These are phyloP conservation scores for Cynopterus sphinx DNA, from an alignment of 2,797 vertebrate species.

Conservation along the genomic window DNA sequence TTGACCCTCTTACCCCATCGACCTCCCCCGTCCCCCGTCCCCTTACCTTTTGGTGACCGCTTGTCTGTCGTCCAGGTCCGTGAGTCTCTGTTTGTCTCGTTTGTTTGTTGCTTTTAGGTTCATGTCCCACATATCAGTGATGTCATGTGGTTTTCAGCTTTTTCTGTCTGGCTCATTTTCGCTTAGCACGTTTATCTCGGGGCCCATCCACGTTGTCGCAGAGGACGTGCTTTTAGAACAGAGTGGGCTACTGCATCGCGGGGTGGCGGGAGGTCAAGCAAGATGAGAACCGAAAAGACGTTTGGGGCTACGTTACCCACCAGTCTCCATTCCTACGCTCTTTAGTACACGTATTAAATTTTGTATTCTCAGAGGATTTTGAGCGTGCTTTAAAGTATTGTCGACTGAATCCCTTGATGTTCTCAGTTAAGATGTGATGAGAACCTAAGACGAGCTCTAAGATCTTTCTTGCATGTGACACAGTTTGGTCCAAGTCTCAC, in stretches of 20 bases:
- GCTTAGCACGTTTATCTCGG: too few species aligned
- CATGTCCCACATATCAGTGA: too few species aligned
- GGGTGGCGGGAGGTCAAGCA: neutral
- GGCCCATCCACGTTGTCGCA: too few species aligned
- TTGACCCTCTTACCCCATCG: too few species aligned
- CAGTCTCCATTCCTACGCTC: neutral
- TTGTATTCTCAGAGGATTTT: neutral
- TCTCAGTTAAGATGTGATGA: neutral
- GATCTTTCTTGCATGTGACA: neutral
- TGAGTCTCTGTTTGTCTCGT: too few species aligned
- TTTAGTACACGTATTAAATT: neutral
- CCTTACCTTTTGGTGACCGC: too few species aligned
- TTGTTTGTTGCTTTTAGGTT: too few species aligned
- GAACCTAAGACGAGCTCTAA: neutral
- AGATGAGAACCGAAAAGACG: neutral
- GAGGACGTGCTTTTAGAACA: neutral
- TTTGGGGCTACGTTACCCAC: neutral
- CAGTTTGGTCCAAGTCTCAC: neutral
- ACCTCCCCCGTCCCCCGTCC: too few species aligned
- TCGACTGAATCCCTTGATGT: conserved; percentile 6
- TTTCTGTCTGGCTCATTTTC: too few species aligned
- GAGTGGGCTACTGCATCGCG: neutral
- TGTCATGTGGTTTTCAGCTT: too few species aligned
- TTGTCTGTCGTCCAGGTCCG: too few species aligned
- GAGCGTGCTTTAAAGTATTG: neutral